Evolutionary conservation across 2,888 invertebrate species (phyloP).

Genomic region (Anorthoa munda): DNA sequence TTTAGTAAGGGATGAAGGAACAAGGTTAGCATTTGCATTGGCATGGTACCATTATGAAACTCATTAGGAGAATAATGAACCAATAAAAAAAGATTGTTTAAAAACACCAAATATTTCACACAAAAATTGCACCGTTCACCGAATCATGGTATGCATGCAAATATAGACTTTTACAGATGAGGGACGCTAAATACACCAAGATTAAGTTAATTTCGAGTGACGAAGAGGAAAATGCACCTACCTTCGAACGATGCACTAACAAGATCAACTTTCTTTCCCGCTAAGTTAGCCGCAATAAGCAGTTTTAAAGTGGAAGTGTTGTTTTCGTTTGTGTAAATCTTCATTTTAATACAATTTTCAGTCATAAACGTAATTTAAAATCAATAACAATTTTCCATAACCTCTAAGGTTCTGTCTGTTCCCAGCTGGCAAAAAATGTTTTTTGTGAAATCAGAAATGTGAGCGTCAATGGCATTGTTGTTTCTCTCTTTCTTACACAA

Average conservation of each 20-base stretch:
- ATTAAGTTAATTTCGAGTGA: neutral
- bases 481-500: conserved; percentile 10
- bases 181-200: neutral
- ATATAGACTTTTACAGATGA: neutral
- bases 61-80: neutral
- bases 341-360: conserved; percentile 89
- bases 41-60: neutral
- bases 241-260: conserved; percentile 92
- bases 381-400: conserved; percentile 67
- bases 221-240: conserved; percentile 74
- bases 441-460: too few species aligned
- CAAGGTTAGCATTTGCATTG: neutral
- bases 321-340: conserved; percentile 94
- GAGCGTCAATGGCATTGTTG: neutral
- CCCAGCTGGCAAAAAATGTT: conserved; percentile 65
- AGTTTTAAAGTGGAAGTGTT: conserved; percentile 95
- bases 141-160: conserved; percentile 24
- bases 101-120: neutral
- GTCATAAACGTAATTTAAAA: conserved; percentile 61
- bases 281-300: conserved; percentile 93
- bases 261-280: conserved; percentile 90
- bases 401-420: conserved; percentile 41
- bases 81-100: neutral
- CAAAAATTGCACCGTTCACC: neutral
- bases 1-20: neutral